phyloP scores from a whole-genome alignment of 2,113 vertebrate genomes.

The Myrmecophaga tridactyla region DNA sequence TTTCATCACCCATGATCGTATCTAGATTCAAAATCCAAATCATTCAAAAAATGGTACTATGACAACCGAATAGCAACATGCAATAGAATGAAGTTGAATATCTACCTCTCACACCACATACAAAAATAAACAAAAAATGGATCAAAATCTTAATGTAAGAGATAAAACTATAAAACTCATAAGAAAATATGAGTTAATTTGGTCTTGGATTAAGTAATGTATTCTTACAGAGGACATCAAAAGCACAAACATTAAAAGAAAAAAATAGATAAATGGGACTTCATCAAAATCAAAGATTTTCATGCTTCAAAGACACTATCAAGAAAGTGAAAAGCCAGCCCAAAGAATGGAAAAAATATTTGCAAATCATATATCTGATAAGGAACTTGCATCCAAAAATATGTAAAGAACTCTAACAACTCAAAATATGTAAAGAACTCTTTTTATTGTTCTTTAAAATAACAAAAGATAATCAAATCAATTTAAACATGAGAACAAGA shows the following conservation, averaged over 20 bases:
- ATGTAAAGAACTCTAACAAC: background rate
- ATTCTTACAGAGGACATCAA: background rate
- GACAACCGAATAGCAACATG: background rate
- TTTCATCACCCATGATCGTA: background rate
- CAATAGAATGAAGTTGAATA: background rate
- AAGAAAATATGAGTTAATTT: background rate
- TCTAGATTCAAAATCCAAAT: background rate
- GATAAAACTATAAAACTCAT: background rate
- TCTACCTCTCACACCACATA: background rate
- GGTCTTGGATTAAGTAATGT: background rate
- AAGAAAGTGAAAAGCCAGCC: slow-evolving; percentile 8
- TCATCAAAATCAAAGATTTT: background rate
- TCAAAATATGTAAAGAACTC: background rate
- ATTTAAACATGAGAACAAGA: background rate
- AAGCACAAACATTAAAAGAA: background rate
- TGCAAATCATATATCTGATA: background rate
- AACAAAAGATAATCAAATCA: background rate
- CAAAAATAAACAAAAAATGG: background rate
- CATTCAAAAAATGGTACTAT: background rate
- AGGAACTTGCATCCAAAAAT: background rate
- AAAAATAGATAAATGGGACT: background rate
- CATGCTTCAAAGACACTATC: background rate
- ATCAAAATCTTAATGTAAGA: background rate
- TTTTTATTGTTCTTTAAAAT: no score
- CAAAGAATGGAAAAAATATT: background rate